phyloP scores from a whole-genome alignment of 2,888 invertebrate species.

The Epsilonema sp. region DNA sequence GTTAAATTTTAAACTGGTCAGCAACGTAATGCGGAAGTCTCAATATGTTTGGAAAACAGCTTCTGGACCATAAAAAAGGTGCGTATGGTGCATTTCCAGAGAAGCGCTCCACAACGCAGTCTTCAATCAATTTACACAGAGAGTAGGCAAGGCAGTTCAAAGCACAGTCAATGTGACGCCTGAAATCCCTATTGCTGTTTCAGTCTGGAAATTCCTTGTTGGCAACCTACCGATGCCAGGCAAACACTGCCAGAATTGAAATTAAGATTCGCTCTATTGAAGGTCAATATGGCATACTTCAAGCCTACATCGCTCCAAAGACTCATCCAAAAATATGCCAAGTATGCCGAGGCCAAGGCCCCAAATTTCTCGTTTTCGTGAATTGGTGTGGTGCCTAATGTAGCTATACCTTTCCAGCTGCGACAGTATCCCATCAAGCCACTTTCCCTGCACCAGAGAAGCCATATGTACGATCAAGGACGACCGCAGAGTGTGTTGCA shows the following conservation, averaged over 20 bases:
- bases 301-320: conserved; percentile 54
- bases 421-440: conserved; percentile 50
- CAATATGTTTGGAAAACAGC: too few species aligned
- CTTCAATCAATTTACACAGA: too few species aligned
- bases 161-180: too few species aligned
- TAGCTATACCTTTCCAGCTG: too few species aligned
- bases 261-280: conserved; percentile 59
- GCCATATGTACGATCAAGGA: conserved; percentile 38
- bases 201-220: conserved; percentile 49
- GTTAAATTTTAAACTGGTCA: too few species aligned
- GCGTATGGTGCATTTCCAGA: too few species aligned
- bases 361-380: conserved; percentile 38
- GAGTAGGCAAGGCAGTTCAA: too few species aligned
- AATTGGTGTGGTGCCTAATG: too few species aligned
- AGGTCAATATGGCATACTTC: conserved; percentile 51
- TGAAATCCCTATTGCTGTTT: too few species aligned
- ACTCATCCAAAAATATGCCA: conserved; percentile 60
- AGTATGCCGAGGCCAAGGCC: conserved; percentile 15
- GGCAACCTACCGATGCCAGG: conserved; percentile 76
- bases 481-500: conserved; percentile 20
- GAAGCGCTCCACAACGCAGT: too few species aligned
- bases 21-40: too few species aligned
- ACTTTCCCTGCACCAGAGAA: conserved; percentile 52
- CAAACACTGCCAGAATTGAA: conserved; percentile 70
- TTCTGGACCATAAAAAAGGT: too few species aligned